Percentiles rank a stretch among this genome's conserved stretches.
phyloP scores from a whole-genome alignment of 2,113 vertebrate genomes.

The Polypterus senegalus region DNA sequence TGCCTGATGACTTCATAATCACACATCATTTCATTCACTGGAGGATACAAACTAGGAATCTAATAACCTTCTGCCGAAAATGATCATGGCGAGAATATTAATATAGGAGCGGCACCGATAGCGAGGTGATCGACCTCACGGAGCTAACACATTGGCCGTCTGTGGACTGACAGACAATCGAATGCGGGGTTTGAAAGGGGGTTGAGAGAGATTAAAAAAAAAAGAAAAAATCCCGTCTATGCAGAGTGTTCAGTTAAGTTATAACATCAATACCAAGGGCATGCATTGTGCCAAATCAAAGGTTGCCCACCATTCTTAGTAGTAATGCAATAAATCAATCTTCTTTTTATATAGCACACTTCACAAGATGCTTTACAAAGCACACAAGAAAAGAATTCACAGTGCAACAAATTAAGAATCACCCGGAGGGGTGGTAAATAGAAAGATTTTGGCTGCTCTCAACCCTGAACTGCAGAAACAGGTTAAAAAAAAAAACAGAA shows the following conservation, averaged over 20 bases:
- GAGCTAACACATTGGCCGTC: slow-evolving; percentile 31
- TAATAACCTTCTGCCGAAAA: slow-evolving; percentile 75
- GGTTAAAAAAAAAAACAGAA: too few species aligned
- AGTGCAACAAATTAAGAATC: too few species aligned
- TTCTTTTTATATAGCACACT: too few species aligned
- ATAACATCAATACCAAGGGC: slow-evolving; percentile 31
- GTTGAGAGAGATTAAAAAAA: slow-evolving; percentile 14
- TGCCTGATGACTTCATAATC: slow-evolving; percentile 99
- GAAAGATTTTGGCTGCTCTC: too few species aligned
- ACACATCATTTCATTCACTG: slow-evolving; percentile 93
- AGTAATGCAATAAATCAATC: too few species aligned
- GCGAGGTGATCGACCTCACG: slow-evolving; percentile 34
- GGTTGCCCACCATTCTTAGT: slow-evolving; percentile 15
- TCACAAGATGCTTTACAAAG: too few species aligned
- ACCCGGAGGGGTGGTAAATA: too few species aligned
- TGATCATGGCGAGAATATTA: slow-evolving; percentile 71
- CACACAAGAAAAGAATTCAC: too few species aligned
- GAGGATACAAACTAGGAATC: slow-evolving; percentile 83
- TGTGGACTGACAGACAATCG: slow-evolving; percentile 37
- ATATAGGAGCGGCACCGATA: slow-evolving; percentile 44
- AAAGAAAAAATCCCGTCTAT: slow-evolving; percentile 24
- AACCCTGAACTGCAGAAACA: too few species aligned
- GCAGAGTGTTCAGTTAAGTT: slow-evolving; percentile 34
- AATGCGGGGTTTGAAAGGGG: slow-evolving; percentile 28
- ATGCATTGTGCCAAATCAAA: slow-evolving; percentile 57